These are phyloP conservation scores for Brachyhypopomus occidentalis DNA, from an alignment of 2,113 vertebrate genomes.

Conservation along the genomic window DNA sequence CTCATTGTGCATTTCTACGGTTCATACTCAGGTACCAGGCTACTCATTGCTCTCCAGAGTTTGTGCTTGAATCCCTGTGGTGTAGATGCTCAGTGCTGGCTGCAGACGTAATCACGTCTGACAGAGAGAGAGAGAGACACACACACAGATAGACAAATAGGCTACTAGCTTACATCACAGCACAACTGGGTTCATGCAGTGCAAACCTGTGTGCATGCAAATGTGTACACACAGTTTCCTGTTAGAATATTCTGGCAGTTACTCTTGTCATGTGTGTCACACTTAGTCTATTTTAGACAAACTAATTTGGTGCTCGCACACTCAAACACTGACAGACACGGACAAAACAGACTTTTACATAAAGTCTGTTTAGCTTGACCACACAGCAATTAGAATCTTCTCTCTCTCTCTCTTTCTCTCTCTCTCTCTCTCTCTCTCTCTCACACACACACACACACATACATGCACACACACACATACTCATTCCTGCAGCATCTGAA, in stretches of 20 bases:
- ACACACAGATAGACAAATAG: not conserved
- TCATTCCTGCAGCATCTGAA: slow-evolving; percentile 7
- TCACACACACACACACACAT: not conserved
- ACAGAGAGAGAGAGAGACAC: slow-evolving; percentile 11
- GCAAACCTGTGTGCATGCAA: slow-evolving; percentile 47
- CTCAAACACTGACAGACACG: not conserved
- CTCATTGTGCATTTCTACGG: too few relatives aligned
- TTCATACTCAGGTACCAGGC: not conserved
- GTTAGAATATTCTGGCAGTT: not conserved
- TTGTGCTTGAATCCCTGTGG: not conserved
- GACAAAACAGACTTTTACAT: not conserved
- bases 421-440: not conserved
- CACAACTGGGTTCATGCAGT: slow-evolving; percentile 42
- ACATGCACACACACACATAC: slow-evolving; percentile 8
- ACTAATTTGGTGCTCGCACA: not conserved
- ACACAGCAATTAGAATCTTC: not conserved
- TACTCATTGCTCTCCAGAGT: slow-evolving; percentile 5
- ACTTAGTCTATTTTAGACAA: not conserved
- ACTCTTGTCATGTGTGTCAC: not conserved
- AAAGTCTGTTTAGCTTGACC: not conserved
- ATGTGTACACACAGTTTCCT: slow-evolving; percentile 63
- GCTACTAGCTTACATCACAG: slow-evolving; percentile 18
- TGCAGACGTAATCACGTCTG: slow-evolving; percentile 30
- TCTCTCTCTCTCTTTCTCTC: not conserved
- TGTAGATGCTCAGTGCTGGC: not conserved